Percentiles rank a stretch among this genome's conserved stretches.
Conservation (phyloP, 1,140 invertebrate genomes). For the Gryllus bimaculatus region DNA sequence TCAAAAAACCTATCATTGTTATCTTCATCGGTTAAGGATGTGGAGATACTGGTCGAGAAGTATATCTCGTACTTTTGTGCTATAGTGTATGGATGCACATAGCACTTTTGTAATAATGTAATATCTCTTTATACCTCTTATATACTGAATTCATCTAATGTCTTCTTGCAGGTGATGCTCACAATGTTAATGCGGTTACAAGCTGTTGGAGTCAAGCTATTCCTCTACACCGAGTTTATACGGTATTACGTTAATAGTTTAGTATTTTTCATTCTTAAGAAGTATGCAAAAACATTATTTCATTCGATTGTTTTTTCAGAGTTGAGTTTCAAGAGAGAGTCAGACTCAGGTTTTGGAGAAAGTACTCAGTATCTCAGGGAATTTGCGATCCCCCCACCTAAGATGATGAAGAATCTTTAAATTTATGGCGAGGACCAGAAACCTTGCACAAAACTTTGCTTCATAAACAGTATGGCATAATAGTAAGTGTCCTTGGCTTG, state of each 20-base stretch:
- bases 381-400: conserved; percentile 59
- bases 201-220: conserved; percentile 16
- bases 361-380: conserved; percentile 52
- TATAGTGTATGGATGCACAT: no score
- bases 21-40: no score
- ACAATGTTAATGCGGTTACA: background rate
- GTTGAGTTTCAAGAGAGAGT: conserved; percentile 61
- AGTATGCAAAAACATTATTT: conserved; percentile 1
- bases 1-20: no score
- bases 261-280: background rate
- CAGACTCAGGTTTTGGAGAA: conserved; percentile 59
- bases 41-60: no score
- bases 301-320: conserved; percentile 40
- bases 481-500: conserved; percentile 48
- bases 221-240: conserved; percentile 4
- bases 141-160: no score
- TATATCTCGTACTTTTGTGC: no score
- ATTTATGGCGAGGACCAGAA: conserved; percentile 86
- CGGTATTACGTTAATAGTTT: background rate
- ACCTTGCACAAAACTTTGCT: conserved; percentile 68
- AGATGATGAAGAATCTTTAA: conserved; percentile 72
- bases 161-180: conserved; percentile 3
- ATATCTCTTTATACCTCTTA: background rate
- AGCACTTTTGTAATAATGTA: background rate
- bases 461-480: conserved; percentile 84